These are phyloP conservation scores for Eurystomus glaucurus DNA, from an alignment of 2,797 vertebrate species.

Conservation along the genomic window DNA sequence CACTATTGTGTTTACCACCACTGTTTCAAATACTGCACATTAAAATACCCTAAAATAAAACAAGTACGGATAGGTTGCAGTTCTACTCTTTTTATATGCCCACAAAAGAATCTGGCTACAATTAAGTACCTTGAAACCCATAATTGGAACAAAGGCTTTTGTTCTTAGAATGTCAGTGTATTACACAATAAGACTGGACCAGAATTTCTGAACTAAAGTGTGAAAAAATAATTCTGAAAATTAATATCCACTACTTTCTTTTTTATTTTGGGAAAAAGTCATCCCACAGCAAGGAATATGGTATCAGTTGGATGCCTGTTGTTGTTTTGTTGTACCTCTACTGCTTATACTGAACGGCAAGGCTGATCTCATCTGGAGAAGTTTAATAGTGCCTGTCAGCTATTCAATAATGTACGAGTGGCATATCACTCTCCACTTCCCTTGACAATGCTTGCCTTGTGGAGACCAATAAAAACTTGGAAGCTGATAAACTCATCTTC, in stretches of 20 bases:
- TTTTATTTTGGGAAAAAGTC: not conserved
- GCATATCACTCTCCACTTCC: not conserved
- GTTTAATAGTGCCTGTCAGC: not conserved
- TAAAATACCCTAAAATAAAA: not conserved
- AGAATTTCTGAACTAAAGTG: not conserved
- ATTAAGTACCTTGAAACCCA: not conserved
- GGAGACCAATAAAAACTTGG: not conserved
- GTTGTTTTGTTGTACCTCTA: not conserved
- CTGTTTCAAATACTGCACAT: not conserved
- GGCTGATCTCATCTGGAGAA: not conserved
- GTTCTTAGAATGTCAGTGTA: not conserved
- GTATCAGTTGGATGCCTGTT: not conserved
- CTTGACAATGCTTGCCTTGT: not conserved
- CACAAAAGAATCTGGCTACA: not conserved
- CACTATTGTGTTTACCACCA: not conserved
- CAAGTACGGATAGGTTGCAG: not conserved
- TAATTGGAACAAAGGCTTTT: not conserved
- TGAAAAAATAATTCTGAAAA: not conserved
- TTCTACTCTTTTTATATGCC: not conserved
- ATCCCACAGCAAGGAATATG: not conserved
- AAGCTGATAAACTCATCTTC: not conserved
- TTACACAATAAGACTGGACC: not conserved
- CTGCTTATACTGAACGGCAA: accelerated
- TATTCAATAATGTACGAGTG: not conserved
- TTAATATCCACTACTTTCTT: not conserved